Base-by-base conservation (phyloP, 2,888 invertebrate species). In the Dinocampus coccinellae region DNA sequence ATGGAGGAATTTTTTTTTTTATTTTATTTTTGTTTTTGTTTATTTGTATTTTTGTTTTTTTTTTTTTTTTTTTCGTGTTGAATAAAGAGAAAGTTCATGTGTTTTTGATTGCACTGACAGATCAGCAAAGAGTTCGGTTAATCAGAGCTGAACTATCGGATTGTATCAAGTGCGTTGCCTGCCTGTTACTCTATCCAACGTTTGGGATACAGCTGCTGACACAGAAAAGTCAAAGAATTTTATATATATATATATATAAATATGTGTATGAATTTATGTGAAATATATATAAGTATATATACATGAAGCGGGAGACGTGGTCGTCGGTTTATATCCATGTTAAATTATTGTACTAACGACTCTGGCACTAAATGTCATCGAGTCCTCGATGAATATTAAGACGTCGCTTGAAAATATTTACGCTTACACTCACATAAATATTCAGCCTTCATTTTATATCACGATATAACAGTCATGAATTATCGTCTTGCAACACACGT, bases 91-190 rank as follows among this genome's bases (percentile, higher is more conserved):
- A 83, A 83, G 83, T 82, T 57, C 66, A 66, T 33, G 66, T 66
- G 57, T 34, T 57, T 36, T 55, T 66, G 57, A 66, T 66, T 57
- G 66, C 26, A 65, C 53, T 16, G 34, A 66, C 36, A 66, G 66
- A 66, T 55, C 57, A 57, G 74, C 65, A 7, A 16, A 47, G 62
- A 66, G 72, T 69, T 73, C 65, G 58, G 77, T 75, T 80, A 84
- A 84, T 82, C 82, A 82, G 84, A 84, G 81, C 84, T 81, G 83
- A 84, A 84, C 84, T 84, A 83, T 84, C 83, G 33, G 73, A 74
- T 72, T 72, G 74, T 82, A 84, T 83, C 81, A 76, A 79, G 53
- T 55, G 53, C 34, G 52, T 42, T 24, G 22, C n/a, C 33, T 47
- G 70, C 63, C 47, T 70, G 53, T 70, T 72, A 69, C 80, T 80